Evolutionary conservation across 2,888 invertebrate genomes (phyloP).

Genomic region (Elegia similella): DNA sequence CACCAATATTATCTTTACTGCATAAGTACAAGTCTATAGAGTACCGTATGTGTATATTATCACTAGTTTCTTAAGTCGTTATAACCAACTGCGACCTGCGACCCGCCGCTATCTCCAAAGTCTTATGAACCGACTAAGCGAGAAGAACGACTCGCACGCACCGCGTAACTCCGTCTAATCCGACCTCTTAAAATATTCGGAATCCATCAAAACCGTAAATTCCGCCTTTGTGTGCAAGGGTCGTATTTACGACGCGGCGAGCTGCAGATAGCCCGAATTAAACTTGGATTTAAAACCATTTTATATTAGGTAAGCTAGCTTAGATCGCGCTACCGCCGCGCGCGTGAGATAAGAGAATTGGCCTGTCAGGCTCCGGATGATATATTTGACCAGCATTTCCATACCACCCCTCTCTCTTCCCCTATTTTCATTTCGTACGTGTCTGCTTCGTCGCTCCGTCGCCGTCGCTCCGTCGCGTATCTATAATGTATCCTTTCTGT

Average conservation of each 20-base stretch:
- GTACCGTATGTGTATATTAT: conserved; percentile 14
- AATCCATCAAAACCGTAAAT: conserved; percentile 79
- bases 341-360: conserved; percentile 91
- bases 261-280: conserved; percentile 79
- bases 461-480: conserved; percentile 71
- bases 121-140: conserved; percentile 46
- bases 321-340: conserved; percentile 81
- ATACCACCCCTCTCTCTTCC: conserved; percentile 77
- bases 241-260: conserved; percentile 66
- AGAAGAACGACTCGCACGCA: conserved; percentile 37
- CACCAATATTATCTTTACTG: no score
- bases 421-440: conserved; percentile 82
- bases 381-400: conserved; percentile 95
- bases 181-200: conserved; percentile 67
- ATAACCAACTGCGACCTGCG: conserved; percentile 31
- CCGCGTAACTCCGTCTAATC: conserved; percentile 59
- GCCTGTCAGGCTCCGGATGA: conserved; percentile 93
- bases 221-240: conserved; percentile 63
- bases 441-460: conserved; percentile 67
- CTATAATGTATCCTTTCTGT: conserved; percentile 77
- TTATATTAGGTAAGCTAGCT: conserved; percentile 82
- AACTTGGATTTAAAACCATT: conserved; percentile 82
- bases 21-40: no score
- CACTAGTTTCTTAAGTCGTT: conserved; percentile 27
- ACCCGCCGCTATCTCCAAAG: conserved; percentile 50